phyloP scores from a whole-genome alignment of 1,140 invertebrate genomes.

The Spodoptera litura region DNA sequence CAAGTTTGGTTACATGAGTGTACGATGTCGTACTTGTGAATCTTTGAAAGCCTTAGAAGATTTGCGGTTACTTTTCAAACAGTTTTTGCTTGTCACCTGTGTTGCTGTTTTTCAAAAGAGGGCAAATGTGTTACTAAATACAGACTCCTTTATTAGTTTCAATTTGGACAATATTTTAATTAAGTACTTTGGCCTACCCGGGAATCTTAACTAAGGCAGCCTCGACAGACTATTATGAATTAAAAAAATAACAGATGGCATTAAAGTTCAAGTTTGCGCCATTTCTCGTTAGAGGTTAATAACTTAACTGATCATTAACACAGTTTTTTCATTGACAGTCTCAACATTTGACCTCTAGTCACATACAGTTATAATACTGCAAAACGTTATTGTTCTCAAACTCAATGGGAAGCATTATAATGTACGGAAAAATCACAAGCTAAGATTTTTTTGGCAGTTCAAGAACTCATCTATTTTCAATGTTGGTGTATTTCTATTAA shows the following conservation, averaged over 20 bases:
- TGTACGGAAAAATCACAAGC: neutral
- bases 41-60: no score
- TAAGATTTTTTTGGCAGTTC: neutral
- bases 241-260: neutral
- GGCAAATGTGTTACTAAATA: no score
- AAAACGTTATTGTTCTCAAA: neutral
- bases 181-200: no score
- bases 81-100: no score
- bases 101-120: no score
- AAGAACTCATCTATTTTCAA: conserved; percentile 5
- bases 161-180: no score
- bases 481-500: neutral
- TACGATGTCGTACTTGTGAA: no score
- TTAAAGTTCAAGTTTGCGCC: conserved; percentile 17
- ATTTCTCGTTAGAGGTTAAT: neutral
- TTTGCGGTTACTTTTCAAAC: no score
- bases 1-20: no score
- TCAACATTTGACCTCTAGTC: no score
- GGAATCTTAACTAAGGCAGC: neutral
- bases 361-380: neutral
- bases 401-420: neutral
- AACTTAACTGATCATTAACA: conserved; percentile 20
- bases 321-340: conserved; percentile 6
- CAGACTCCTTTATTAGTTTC: no score
- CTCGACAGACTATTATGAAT: no score